Conservation (phyloP, 2,113 vertebrate species). For the Garra rufa region DNA sequence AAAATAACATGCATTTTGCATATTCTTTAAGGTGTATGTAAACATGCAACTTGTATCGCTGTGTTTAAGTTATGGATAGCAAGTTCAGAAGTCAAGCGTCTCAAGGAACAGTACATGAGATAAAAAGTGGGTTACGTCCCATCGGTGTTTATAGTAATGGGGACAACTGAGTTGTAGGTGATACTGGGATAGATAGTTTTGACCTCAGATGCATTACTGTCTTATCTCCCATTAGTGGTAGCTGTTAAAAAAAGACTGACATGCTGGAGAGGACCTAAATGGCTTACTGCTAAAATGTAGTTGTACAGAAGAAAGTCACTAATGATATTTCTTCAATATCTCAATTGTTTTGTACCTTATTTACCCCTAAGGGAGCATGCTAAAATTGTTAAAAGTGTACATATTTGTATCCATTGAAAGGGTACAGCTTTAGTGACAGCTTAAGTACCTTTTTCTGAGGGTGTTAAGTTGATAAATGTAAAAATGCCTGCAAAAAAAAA, state of each 20-base stretch:
- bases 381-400: too few relatives aligned
- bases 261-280: background rate
- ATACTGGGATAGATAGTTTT: conserved; percentile 24
- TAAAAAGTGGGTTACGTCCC: conserved; percentile 27
- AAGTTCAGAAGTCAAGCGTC: conserved; percentile 10
- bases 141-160: background rate
- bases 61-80: background rate
- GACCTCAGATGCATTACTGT: conserved; percentile 5
- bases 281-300: background rate
- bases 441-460: background rate
- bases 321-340: background rate
- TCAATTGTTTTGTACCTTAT: background rate
- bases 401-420: background rate
- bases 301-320: background rate
- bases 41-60: background rate
- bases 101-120: background rate
- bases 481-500: background rate
- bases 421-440: background rate
- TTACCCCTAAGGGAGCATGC: too few relatives aligned
- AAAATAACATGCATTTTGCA: too few relatives aligned
- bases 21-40: too few relatives aligned
- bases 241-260: conserved; percentile 28
- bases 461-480: background rate
- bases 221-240: background rate
- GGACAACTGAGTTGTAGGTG: background rate